A percentile compares a stretch with the other conserved stretches of the same genome.
Evolutionary conservation across 64 coral and sea anemone genomes (phyloP).

Genomic region (Catalaphyllia jardinei): DNA sequence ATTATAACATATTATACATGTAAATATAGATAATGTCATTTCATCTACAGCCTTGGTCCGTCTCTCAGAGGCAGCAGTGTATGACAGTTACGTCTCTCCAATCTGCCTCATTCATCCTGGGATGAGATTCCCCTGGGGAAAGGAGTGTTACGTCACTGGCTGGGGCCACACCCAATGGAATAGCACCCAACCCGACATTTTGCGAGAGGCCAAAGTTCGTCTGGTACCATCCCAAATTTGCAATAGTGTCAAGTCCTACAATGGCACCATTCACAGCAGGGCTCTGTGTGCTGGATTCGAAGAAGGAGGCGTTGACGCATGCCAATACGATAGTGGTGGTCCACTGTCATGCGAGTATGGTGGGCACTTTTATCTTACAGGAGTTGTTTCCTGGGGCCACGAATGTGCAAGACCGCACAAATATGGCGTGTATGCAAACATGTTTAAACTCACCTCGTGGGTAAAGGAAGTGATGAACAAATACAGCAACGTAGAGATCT

Average conservation of each 20-base stretch:
- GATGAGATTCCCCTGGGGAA: constrained; percentile 58
- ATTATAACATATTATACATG: too few species aligned
- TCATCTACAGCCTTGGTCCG: constrained; percentile 56
- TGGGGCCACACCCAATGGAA: constrained; percentile 70
- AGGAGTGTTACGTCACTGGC: constrained; percentile 58
- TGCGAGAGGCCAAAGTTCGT: constrained; percentile 68
- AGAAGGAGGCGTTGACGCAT: constrained; percentile 77
- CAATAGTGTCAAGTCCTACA: constrained; percentile 65
- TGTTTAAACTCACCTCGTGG: constrained; percentile 77
- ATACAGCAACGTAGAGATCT: constrained; percentile 4
- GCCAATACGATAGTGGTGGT: constrained; percentile 83
- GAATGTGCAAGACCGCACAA: constrained; percentile 66
- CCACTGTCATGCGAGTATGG: constrained; percentile 58
- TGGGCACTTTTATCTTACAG: constrained; percentile 68
- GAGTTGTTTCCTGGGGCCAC: constrained; percentile 75
- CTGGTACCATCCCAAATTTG: constrained; percentile 72
- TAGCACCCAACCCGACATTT: constrained; percentile 56
- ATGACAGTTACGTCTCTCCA: constrained; percentile 43
- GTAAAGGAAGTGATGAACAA: constrained; percentile 34
- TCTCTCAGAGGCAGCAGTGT: constrained; percentile 44
- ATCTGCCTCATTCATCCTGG: constrained; percentile 66
- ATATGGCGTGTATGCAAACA: constrained; percentile 77
- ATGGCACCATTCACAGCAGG: constrained; percentile 74
- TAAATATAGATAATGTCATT: background rate
- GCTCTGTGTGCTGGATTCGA: constrained; percentile 82